Base-by-base conservation (phyloP, 2,888 invertebrate species). In the Byasa hedistus region DNA sequence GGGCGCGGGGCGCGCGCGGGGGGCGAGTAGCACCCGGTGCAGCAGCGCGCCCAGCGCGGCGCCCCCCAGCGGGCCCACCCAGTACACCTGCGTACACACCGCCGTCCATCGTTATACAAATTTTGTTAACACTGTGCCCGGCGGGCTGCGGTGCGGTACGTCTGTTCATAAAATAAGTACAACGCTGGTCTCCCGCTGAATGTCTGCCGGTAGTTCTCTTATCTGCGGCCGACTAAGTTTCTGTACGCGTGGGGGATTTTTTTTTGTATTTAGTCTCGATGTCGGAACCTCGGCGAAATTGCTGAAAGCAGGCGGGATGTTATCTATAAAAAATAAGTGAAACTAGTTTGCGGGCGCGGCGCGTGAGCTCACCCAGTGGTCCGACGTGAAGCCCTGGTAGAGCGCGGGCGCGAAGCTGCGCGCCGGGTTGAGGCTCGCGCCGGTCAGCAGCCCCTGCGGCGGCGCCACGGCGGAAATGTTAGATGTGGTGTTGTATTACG, bases 401-500 rank as follows among this genome's bases (percentile, higher is more conserved):
- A 96, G 77, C 4, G 96, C 96, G 0, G 96, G 96, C 3, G 92
- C 96, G 67, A 96, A 93, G 70, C 94, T 93, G 68, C 95, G 92
- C 51, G 94, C 95, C 0, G 95, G 95, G 82, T 96, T 96, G 87
- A 95, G 90, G 76, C 94, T 94, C 73, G 94, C 94, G 10, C 94
- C 95, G 1, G 96, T 95, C 75, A 93, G 93, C 17, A 93, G 93
- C 8, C 94, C 95, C 89, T 89, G n/a, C n/a, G n/a, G 85, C 59
- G 55, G 39, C 56, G 19, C 55, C 19, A 17, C 17, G 17, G 55
- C 8, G 0, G 7, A 7, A 32, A 15, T 48, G 48, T 48, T n/a
- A 48, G n/a, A 5, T 15, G 15, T 2, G 48, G 8, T 17, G 17
- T 15, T 7, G 10, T 0, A 7, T 32, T 32, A 10, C 10, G 8